Evolutionary conservation across 2,888 invertebrate species (phyloP), one percentile per base, ranked within the genome.

Genomic region (Thelaira solivaga): DNA sequence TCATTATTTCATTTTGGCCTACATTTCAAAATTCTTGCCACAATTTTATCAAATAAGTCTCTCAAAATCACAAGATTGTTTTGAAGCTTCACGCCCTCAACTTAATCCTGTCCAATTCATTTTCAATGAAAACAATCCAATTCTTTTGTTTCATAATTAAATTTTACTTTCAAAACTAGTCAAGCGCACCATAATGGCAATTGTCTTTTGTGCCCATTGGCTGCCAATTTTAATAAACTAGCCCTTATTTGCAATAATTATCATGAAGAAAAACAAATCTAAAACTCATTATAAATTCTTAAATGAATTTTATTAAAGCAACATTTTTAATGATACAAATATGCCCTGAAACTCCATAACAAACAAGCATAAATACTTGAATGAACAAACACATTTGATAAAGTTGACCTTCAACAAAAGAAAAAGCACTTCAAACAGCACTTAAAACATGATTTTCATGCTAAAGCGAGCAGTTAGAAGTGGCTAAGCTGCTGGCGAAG

Each of bases 401-500:
- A 47, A 53, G 64, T 61, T 74, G 78, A 78, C 78, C 78, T 78
- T 78, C 74, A 74, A 69, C 41, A 47, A 67, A 57, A 59, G 22
- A 69, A 64, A 57, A 49, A 69, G 68, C 73, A 64, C 51, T 68
- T 57, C 5, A 39, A 61, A 53, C 41, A 16, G 36, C 29, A 39
- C 36, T 68, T 57, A 39, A 36, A 16, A n/a, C n/a, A n/a, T n/a
- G n/a, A n/a, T n/a, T n/a, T n/a, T n/a, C 20, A 43, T 18, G 20
- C 18, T 43, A 4, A 1, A 36, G 13, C 55, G 29, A 67, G n/a
- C 29, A 16, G 2, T 16, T 47, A 43, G 45, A 71, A 65, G 57
- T 65, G 55, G 31, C 26, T 29, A 31, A 41, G 78, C 69, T n/a
- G 22, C 43, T 47, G 64, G 73, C 51, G 16, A 62, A 34, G 55